Evolutionary conservation across 2,888 invertebrate species (phyloP), one percentile per base, ranked within the genome.

Genomic region (Protula sp.): DNA sequence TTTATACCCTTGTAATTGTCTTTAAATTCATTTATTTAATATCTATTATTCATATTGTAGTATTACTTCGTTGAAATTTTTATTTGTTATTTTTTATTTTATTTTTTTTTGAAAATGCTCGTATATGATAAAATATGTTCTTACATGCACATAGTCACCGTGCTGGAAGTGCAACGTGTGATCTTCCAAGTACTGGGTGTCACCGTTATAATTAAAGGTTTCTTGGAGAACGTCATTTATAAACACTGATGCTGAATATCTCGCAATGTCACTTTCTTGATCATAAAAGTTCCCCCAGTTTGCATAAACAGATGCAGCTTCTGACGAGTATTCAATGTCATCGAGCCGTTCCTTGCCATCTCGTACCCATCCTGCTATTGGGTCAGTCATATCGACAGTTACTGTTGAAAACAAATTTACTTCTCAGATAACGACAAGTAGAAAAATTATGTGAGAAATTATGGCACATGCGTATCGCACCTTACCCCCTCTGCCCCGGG

Each of bases 371-470:
- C 70, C 71, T 9, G 58, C 28, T 19, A 64, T 24, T 3, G 71
- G 71, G 3, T 57, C 52, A 14, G 71, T 69, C 0, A 52, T 64
- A 47, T 71, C 71, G 22, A 71, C 64, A 47, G 69, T 57, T 5
- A 71, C 71, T 71, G 55, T 4, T 64, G 62, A 1, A 55, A 22
- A 30, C 1, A 29, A 19, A n/a, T n/a, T n/a, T n/a, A n/a, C n/a
- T n/a, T n/a, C n/a, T n/a, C n/a, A n/a, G n/a, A n/a, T n/a, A n/a
- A n/a, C n/a, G n/a, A n/a, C n/a, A n/a, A n/a, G n/a, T n/a, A n/a
- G n/a, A n/a, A n/a, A n/a, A n/a, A n/a, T n/a, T n/a, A n/a, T n/a
- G n/a, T n/a, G n/a, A n/a, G n/a, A n/a, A n/a, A n/a, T n/a, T n/a
- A n/a, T n/a, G n/a, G n/a, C n/a, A n/a, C n/a, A n/a, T n/a, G n/a